Base-by-base conservation (phyloP, 1,140 invertebrate genomes). In the Plectrocnemia conspersa region DNA sequence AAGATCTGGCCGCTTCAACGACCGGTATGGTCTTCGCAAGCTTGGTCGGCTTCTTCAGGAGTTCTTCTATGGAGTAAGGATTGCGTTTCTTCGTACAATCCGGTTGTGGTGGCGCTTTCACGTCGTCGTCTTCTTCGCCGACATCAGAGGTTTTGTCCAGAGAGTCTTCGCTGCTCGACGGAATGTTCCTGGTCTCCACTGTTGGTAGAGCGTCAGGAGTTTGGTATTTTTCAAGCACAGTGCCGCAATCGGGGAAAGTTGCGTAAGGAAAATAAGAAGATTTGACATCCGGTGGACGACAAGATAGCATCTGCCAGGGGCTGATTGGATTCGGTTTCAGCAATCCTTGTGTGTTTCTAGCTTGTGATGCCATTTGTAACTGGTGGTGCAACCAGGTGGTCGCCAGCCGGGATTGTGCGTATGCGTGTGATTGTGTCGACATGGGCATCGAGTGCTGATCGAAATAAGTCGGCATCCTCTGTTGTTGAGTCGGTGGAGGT, bases 31-130 rank as follows among this genome's bases (percentile, higher is more conserved):
- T 68, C 53, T 66, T 66, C 0, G 65, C 63, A 41, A 74, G 70
- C 60, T 81, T 82, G 50, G 83, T 81, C 5, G 86, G 85, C 57
- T 89, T 89, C 63, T 90, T 91, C 3, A 92, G 64, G 4, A 92
- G 65, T 65, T 91, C 89, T 65, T 92, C 89, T 63, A 92, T 92
- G 0, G 88, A 89, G 65, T 91, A 91, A 0, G 88, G 86, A 69
- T 89, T 91, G 40, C 82, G 80, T 67, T 88, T 89, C 61, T 80
- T 82, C 50, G 73, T 74, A 24, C 64, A 64, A 2, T 56, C 65
- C 63, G 66, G 69, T 44, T 62, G 59, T 10, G 59, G 50, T 40
- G 40, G 22, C n/a, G 56, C 45, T n/a, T 69, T 70, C 16, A 66
- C 62, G 0, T 67, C 64, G 13, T 74, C 73, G 19, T 72, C 66